Conservation (phyloP, 2,797 vertebrate genomes). For the Yasuhikotakia modesta region DNA sequence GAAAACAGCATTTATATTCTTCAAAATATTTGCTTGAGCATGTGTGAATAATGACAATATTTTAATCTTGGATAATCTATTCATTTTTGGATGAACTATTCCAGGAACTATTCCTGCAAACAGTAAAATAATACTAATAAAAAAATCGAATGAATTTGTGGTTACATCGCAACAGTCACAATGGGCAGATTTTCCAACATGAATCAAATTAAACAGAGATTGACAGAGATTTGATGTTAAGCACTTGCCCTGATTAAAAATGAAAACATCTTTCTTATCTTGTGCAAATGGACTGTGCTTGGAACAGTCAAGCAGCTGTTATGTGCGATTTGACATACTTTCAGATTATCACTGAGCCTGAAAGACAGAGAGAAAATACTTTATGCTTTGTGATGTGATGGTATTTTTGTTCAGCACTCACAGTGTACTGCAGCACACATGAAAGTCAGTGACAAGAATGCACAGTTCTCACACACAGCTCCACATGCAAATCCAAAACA, state of each 20-base stretch:
- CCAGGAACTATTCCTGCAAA: too few relatives aligned
- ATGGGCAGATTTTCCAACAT: constrained; percentile 15
- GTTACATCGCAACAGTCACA: constrained; percentile 7
- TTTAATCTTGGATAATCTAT: not conserved
- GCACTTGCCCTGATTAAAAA: not conserved
- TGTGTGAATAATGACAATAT: not conserved
- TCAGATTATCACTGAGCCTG: constrained; percentile 16
- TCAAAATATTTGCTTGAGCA: too few relatives aligned
- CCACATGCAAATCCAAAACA: constrained; percentile 32
- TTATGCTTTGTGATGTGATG: constrained; percentile 30
- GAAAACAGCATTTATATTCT: too few relatives aligned
- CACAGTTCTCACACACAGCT: constrained; percentile 21
- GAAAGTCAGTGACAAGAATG: constrained; percentile 27
- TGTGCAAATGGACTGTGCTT: constrained; percentile 40
- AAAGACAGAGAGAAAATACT: constrained; percentile 28
- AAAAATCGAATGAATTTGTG: not conserved
- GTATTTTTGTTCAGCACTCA: constrained; percentile 36
- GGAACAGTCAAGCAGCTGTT: constrained; percentile 31
- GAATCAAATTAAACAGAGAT: constrained; percentile 20
- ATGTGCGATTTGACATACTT: constrained; percentile 25
- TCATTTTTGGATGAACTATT: not conserved
- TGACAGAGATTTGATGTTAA: constrained; percentile 14
- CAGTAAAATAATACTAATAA: too few relatives aligned
- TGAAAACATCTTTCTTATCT: constrained; percentile 25
- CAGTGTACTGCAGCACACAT: constrained; percentile 18